Conservation (phyloP, 2,113 vertebrate genomes). For the Labrus mixtus region DNA sequence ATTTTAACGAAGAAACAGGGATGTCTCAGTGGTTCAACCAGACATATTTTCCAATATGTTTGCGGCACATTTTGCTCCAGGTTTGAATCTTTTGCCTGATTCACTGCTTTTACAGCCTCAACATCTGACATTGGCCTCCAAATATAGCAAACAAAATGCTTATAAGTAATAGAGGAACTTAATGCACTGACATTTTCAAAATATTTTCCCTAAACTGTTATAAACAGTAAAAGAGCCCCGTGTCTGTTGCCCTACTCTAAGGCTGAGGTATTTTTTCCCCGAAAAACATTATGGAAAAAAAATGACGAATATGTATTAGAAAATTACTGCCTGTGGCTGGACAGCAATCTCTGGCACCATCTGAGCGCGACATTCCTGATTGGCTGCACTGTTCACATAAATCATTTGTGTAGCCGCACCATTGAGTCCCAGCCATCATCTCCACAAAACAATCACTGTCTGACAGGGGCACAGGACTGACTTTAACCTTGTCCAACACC, state of each 20-base stretch:
- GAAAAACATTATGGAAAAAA: conserved; percentile 32
- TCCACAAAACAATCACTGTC: conserved; percentile 21
- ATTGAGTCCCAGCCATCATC: background rate
- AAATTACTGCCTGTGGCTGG: conserved; percentile 43
- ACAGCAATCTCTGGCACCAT: conserved; percentile 48
- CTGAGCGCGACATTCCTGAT: conserved; percentile 30
- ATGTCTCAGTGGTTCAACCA: background rate
- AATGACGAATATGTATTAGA: conserved; percentile 23
- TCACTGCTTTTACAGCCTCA: background rate
- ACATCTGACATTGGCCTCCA: conserved; percentile 2
- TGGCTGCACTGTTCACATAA: conserved; percentile 45
- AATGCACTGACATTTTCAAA: conserved; percentile 26
- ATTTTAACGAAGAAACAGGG: background rate
- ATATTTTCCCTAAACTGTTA: conserved; percentile 15
- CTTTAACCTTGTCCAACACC: conserved; percentile 75
- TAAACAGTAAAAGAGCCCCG: conserved; percentile 29
- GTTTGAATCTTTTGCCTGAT: conserved; percentile 1
- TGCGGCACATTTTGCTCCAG: background rate
- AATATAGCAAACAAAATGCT: background rate
- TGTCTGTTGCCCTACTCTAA: conserved; percentile 6
- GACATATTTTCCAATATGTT: background rate
- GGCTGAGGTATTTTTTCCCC: conserved; percentile 36
- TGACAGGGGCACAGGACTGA: conserved; percentile 71
- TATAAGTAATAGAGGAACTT: conserved; percentile 12
- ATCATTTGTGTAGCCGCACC: conserved; percentile 29